A percentile compares a stretch with the other conserved stretches of the same genome.
These are phyloP conservation scores for Fregetta grallaria DNA, from an alignment of 2,113 vertebrate species.

Conservation along the genomic window DNA sequence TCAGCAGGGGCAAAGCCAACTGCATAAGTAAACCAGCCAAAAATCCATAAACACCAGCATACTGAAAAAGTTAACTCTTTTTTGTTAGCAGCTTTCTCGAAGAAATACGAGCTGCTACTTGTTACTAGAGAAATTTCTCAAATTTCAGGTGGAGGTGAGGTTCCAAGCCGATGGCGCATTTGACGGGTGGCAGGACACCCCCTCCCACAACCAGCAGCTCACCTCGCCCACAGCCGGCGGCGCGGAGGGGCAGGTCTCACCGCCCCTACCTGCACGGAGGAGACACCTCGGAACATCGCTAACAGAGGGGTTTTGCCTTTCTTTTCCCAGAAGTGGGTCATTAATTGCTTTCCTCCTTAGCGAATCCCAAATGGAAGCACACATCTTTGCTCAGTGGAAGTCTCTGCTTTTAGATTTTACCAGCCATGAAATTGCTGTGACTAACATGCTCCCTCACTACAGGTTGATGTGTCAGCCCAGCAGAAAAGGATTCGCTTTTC, in stretches of 20 bases:
- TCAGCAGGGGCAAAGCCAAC: background rate
- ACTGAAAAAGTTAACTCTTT: background rate
- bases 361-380: background rate
- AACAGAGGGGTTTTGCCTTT: background rate
- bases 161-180: background rate
- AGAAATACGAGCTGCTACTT: background rate
- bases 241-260: fast-evolving
- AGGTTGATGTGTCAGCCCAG: background rate
- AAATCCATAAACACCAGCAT: background rate
- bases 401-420: background rate
- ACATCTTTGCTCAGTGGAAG: background rate
- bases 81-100: background rate
- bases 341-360: background rate
- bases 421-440: background rate
- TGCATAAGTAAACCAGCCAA: background rate
- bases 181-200: background rate
- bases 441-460: background rate
- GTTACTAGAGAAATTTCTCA: background rate
- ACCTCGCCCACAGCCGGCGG: background rate
- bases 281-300: background rate
- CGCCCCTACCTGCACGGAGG: fast-evolving
- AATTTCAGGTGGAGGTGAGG: background rate
- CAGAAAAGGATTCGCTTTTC: fast-evolving
- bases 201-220: background rate
- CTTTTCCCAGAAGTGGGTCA: background rate